Evolutionary conservation across 2,797 vertebrate species (phyloP), one percentile per base, ranked within the genome.

Genomic region (Halcyon leucocephala): DNA sequence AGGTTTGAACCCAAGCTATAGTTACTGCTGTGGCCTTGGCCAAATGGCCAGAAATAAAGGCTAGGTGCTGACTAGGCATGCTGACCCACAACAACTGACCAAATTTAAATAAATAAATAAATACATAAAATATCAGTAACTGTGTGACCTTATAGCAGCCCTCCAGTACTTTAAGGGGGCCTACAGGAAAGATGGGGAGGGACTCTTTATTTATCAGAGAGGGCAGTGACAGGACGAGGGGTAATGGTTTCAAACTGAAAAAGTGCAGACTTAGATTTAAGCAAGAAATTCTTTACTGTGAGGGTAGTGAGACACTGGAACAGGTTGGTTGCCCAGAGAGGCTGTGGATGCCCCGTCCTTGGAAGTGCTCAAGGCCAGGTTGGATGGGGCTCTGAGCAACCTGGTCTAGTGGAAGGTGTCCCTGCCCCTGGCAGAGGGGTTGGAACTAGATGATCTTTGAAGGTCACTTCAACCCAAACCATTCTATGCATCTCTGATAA

Each of bases 11-110:
- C 35, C 3, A 2, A 31, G 22, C 17, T 29, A 51, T 5, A 26
- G 57, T 41, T 57, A 86, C 52, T 71, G 64, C 55, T 66, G 57
- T 19, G 41, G 44, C 21, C 64, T 91, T 5, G 2, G 42, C 39
- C 54, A 86, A 42, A 57, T 1, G 21, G 54, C 22, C 52, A 86
- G 62, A 91, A 79, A 79, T 21, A 41, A 13, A 71, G 41, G 15
- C 46, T 49, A 26, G 19, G 28, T 37, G 49, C 28, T 65, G 44
- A 46, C 11, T 54, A 54, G 28, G 49, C 0, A 0, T 25, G 65
- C 60, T 67, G 57, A 66, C 33, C 35, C 60, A 44, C 60, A 67
- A 17, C 9, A 65, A 57, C 61, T 44, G n/a, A 33, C 51, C 55
- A 51, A 54, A 70, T 35, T 17, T 25, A 66, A n/a, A 14, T 19